Percentiles rank a stretch among this genome's conserved stretches.
Conservation (phyloP, 2,888 invertebrate species). For the Synanthedon myopaeformis region DNA sequence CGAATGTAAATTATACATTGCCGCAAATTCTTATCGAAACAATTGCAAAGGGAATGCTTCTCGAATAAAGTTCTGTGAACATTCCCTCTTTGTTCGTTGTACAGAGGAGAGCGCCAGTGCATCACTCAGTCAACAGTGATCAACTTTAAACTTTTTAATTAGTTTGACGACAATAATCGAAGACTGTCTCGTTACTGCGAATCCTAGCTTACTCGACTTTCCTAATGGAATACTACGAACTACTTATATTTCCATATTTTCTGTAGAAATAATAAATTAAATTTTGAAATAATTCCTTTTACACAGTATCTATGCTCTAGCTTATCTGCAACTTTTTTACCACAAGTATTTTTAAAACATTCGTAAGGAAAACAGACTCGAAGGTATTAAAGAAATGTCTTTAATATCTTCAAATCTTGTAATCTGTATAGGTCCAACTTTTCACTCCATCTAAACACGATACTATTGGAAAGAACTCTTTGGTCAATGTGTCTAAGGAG, state of each 20-base stretch:
- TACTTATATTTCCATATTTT: background rate
- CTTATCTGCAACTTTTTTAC: no score
- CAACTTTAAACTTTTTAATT: slow-evolving; percentile 56
- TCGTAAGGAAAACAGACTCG: no score
- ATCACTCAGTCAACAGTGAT: slow-evolving; percentile 27
- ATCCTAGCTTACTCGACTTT: slow-evolving; percentile 20
- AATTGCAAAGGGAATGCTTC: background rate
- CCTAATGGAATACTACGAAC: background rate
- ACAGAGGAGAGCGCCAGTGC: slow-evolving; percentile 1
- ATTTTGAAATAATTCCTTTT: background rate
- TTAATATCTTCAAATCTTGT: no score
- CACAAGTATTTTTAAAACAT: no score
- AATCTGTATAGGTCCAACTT: no score
- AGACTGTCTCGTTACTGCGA: slow-evolving; percentile 38
- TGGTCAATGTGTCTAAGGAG: no score
- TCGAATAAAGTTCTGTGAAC: background rate
- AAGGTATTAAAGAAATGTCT: no score
- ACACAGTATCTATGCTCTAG: no score
- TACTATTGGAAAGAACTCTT: no score
- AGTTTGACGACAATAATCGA: slow-evolving; percentile 54
- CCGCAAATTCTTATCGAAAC: no score
- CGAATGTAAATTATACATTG: no score
- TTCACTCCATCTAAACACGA: no score
- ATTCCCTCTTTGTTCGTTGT: background rate
- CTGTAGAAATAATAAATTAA: background rate